Conservation (phyloP, 1,140 invertebrate species). For the Lepidurus apus region DNA sequence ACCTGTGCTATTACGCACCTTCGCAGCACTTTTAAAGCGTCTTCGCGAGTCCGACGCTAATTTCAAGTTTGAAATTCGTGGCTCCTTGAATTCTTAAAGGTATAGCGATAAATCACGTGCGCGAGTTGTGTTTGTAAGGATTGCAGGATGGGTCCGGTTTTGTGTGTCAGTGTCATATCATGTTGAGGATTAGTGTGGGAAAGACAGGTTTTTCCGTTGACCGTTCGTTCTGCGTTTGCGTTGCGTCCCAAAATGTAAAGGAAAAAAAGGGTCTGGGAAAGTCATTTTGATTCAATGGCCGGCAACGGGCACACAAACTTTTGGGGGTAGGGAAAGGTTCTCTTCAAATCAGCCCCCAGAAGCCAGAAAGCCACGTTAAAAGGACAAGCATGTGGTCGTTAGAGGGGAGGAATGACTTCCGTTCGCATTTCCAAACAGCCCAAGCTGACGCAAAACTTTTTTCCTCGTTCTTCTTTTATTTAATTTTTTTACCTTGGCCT, state of each 20-base stretch:
- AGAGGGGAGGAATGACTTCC: background rate
- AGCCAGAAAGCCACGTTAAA: background rate
- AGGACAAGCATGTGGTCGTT: background rate
- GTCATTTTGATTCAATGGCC: background rate
- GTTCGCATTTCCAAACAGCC: background rate
- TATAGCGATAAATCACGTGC: background rate
- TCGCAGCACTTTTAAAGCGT: too few species aligned
- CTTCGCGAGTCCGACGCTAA: too few species aligned
- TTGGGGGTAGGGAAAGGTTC: too few species aligned
- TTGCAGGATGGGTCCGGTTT: background rate
- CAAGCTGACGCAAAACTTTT: background rate
- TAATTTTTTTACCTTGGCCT: background rate
- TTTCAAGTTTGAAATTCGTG: too few species aligned
- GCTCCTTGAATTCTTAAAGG: too few species aligned
- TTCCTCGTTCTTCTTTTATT: too few species aligned
- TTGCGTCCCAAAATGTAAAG: background rate
- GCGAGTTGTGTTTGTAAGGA: background rate
- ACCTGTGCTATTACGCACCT: too few species aligned
- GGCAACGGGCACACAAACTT: background rate
- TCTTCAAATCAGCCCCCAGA: background rate
- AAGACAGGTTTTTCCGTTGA: slow-evolving; percentile 6
- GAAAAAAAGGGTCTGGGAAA: background rate
- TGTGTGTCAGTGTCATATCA: background rate
- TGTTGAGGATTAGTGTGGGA: background rate
- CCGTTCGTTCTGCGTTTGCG: background rate